Percentiles rank a stretch among this genome's conserved stretches.
Evolutionary conservation across 1,140 invertebrate species (phyloP).

Genomic region (Anastrepha ludens): DNA sequence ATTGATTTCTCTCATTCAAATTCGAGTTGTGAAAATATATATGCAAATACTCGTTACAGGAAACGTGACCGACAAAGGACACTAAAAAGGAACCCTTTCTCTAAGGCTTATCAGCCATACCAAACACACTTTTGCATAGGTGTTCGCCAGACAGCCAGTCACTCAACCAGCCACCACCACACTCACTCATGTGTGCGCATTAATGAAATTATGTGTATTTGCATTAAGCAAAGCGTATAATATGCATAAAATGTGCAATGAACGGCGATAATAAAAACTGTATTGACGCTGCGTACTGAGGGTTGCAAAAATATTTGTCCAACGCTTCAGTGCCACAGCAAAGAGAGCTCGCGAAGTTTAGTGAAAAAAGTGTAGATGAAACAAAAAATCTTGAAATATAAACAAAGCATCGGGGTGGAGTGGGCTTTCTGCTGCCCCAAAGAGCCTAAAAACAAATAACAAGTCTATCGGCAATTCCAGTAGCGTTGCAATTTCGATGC

Average conservation of each 20-base stretch:
- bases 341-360: neutral
- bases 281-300: neutral
- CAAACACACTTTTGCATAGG: neutral
- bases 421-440: neutral
- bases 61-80: conserved; percentile 41
- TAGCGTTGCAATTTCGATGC: conserved; percentile 28
- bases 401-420: neutral
- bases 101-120: neutral
- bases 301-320: conserved; percentile 48
- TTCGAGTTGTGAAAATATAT: neutral
- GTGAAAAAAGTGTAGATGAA: neutral
- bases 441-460: conserved; percentile 41
- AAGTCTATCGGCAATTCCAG: neutral
- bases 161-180: neutral
- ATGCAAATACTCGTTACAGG: neutral
- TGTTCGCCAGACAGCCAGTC: neutral
- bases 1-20: conserved; percentile 35
- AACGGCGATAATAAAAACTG: neutral
- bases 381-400: neutral
- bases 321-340: neutral
- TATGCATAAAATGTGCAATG: conserved; percentile 50
- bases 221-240: conserved; percentile 52
- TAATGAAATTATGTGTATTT: conserved; percentile 54
- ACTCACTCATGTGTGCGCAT: neutral
- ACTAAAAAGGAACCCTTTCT: neutral